phyloP scores from a whole-genome alignment of 2,797 vertebrate species.

The Gallinago stenura region DNA sequence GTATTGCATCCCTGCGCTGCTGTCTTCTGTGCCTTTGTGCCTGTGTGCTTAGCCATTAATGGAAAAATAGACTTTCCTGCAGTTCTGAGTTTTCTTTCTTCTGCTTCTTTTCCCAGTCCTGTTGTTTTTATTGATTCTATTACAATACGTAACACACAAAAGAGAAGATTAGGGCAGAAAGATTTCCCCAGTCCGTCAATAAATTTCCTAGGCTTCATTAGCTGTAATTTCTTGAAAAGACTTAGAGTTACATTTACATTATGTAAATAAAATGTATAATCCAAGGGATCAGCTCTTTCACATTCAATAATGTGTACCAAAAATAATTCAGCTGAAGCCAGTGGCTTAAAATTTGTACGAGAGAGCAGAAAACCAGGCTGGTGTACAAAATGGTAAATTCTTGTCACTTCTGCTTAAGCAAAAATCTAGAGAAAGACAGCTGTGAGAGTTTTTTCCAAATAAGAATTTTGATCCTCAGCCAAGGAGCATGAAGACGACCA shows the following conservation, averaged over 20 bases:
- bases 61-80: constrained; percentile 75
- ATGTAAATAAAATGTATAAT: constrained; percentile 54
- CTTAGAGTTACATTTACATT: constrained; percentile 44
- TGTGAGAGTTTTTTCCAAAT: constrained; percentile 63
- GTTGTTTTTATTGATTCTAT: constrained; percentile 69
- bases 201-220: constrained; percentile 60
- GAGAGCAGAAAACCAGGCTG: constrained; percentile 58
- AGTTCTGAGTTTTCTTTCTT: constrained; percentile 69
- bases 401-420: constrained; percentile 54
- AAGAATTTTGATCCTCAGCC: constrained; percentile 66
- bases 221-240: constrained; percentile 57
- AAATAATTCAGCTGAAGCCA: constrained; percentile 67
- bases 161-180: constrained; percentile 51
- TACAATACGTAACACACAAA: constrained; percentile 59
- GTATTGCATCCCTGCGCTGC: constrained; percentile 31
- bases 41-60: constrained; percentile 71
- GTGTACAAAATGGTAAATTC: constrained; percentile 51
- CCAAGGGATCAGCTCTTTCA: constrained; percentile 48
- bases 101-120: constrained; percentile 47
- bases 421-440: constrained; percentile 65
- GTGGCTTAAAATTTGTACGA: constrained; percentile 50
- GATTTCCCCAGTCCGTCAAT: constrained; percentile 36
- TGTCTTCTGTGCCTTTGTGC: constrained; percentile 77
- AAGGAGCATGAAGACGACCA: constrained; percentile 63
- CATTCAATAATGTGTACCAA: constrained; percentile 42